A percentile compares a stretch with the other conserved stretches of the same genome.
These are phyloP conservation scores for Caenorhabditis drosophilae DNA, from an alignment of 2,888 invertebrate genomes.

Conservation along the genomic window DNA sequence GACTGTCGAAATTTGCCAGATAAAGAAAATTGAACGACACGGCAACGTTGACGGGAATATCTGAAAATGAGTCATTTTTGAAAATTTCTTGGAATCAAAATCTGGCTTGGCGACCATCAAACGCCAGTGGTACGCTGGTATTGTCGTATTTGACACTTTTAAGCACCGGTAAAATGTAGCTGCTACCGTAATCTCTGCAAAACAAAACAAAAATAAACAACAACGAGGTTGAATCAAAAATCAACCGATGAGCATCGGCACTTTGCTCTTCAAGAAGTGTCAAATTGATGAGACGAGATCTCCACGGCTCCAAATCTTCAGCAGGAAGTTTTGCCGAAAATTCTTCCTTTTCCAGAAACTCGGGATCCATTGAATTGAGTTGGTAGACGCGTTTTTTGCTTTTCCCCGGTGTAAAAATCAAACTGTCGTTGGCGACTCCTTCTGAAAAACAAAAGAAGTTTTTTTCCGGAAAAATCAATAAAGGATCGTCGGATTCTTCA, in stretches of 20 bases:
- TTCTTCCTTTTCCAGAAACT: constrained; percentile 35
- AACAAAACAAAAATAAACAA: neutral
- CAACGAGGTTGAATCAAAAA: neutral
- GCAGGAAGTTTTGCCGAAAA: constrained; percentile 17
- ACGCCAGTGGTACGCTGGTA: constrained; percentile 62
- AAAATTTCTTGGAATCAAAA: neutral
- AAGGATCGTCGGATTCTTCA: too few species aligned
- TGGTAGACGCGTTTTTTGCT: too few species aligned
- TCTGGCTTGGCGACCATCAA: constrained; percentile 49
- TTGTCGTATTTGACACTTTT: constrained; percentile 64
- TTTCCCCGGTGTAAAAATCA: too few species aligned
- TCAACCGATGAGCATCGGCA: constrained; percentile 19
- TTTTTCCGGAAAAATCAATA: too few species aligned
- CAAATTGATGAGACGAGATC: constrained; percentile 24
- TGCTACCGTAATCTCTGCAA: constrained; percentile 62
- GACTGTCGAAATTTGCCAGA: constrained; percentile 64
- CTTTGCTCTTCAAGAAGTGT: constrained; percentile 22
- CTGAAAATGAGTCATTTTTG: constrained; percentile 37
- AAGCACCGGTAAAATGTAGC: constrained; percentile 62
- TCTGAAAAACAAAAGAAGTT: too few species aligned
- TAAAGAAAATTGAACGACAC: constrained; percentile 60
- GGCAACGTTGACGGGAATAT: constrained; percentile 63
- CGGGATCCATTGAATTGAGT: constrained; percentile 34
- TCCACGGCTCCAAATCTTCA: constrained; percentile 18
- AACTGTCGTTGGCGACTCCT: too few species aligned